Evolutionary conservation across 2,797 vertebrate genomes (phyloP).

Genomic region (Natrix natrix): DNA sequence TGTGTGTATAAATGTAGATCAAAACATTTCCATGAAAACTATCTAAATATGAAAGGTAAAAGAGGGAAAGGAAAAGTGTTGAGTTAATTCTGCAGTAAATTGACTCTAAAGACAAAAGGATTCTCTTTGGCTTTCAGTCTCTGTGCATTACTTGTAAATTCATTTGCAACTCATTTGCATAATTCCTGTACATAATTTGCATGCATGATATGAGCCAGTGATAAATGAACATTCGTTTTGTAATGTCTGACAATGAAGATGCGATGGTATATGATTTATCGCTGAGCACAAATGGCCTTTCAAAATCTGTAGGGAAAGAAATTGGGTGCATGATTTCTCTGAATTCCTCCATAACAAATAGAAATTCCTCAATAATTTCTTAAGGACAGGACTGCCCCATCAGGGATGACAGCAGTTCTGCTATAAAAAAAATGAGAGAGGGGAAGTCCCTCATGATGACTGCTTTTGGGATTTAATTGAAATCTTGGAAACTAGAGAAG

Average conservation of each 20-base stretch:
- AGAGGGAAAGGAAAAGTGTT: neutral
- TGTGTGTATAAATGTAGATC: neutral
- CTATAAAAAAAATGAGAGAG: neutral
- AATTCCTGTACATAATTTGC: neutral
- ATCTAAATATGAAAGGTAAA: neutral
- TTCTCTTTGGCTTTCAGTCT: neutral
- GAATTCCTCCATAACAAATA: neutral
- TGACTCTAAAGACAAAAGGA: neutral
- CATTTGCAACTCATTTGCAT: neutral
- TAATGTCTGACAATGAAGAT: constrained; percentile 23
- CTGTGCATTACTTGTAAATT: neutral
- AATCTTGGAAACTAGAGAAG: neutral
- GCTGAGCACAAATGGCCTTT: constrained; percentile 32
- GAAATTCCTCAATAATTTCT: neutral
- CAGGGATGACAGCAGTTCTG: neutral
- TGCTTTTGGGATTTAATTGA: neutral
- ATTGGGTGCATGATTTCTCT: neutral
- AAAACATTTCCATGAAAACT: neutral
- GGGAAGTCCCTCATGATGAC: neutral
- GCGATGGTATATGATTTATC: constrained; percentile 21
- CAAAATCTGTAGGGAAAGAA: neutral
- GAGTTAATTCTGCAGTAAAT: neutral
- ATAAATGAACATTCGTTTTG: neutral
- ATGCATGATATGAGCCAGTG: neutral
- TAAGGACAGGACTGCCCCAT: neutral